Conservation (phyloP, 2,888 invertebrate species). For the Hyposoter dolosus region DNA sequence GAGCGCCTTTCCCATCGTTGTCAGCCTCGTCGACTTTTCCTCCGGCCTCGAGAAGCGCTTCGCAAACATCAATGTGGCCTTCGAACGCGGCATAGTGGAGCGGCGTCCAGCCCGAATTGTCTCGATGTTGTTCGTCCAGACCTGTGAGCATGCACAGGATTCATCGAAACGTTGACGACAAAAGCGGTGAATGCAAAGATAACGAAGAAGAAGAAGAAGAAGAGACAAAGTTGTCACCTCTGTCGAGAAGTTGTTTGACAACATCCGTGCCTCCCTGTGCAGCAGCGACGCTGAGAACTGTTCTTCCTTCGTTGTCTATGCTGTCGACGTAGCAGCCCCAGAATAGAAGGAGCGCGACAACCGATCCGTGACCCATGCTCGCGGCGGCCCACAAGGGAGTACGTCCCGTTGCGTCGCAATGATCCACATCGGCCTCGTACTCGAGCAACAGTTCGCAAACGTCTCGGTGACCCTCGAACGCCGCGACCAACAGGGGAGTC, state of each 20-base stretch:
- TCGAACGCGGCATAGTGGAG: constrained; percentile 98
- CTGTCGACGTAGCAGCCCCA: constrained; percentile 98
- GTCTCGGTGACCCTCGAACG: constrained; percentile 96
- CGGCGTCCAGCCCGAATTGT: constrained; percentile 99
- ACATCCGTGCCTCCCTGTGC: constrained; percentile 96
- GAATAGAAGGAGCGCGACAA: constrained; percentile 94
- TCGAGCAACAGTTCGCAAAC: constrained; percentile 96
- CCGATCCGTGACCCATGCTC: constrained; percentile 95
- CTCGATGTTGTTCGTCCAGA: constrained; percentile 94
- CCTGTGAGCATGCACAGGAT: constrained; percentile 82
- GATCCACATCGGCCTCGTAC: constrained; percentile 96
- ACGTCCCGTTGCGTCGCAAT: constrained; percentile 92
- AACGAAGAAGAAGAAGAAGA: neutral
- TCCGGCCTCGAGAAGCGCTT: constrained; percentile 93
- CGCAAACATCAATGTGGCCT: constrained; percentile 94
- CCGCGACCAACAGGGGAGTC: constrained; percentile 95
- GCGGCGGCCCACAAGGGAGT: constrained; percentile 97
- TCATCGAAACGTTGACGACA: neutral
- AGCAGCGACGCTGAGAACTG: constrained; percentile 94
- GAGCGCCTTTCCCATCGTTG: constrained; percentile 95
- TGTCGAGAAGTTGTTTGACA: constrained; percentile 94
- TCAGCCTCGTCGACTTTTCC: constrained; percentile 95
- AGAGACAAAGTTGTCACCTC: constrained; percentile 86
- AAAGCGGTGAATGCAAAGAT: too few relatives aligned
- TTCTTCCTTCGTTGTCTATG: constrained; percentile 97